Base-by-base conservation (phyloP, 2,888 invertebrate genomes). In the Tiliacea aurago region DNA sequence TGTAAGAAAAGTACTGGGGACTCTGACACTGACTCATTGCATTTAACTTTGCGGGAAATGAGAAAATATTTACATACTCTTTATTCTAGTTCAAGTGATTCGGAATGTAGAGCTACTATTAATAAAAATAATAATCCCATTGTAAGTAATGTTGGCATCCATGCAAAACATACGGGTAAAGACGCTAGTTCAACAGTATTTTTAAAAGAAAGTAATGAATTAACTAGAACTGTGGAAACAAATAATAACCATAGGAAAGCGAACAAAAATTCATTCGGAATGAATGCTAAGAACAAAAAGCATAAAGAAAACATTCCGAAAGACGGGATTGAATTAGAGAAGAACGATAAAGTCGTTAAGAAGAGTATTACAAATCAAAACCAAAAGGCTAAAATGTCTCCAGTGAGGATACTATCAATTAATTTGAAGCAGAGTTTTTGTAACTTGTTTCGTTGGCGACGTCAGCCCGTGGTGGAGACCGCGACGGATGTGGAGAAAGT, bases 11-110 rank as follows among this genome's bases (percentile, higher is more conserved):
- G 93, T 83, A 87, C 89, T 41, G 94, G 96, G 23, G 97, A 97
- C 79, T 97, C 97, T 66, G 97, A 97, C 71, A 97, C 97, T 4
- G 98, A 98, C 91, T 94, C 96, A 5, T 97, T 98, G 80, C 98
- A 98, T 91, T 98, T 98, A 97, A 98, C 98, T 15, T 94, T 98
- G 73, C 98, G 98, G 86, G 98, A 98, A 94, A 98, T 98, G 90
- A 97, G 98, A 81, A 98, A 98, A 89, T 98, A 98, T 92, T 96
- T 98, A 88, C 98, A 98, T 84, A 98, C 98, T 11, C 95, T 98
- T 59, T 98, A 98, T 91, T 98, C 98, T 51, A 97, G 97, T 92
- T 97, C 97, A 63, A 97, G 97, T 88, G 98, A 98, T 89, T 97
- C 97, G 0, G 96, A 95, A 87, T 94, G 94, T 82, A 92, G 94